Evolutionary conservation across 2,113 vertebrate species (phyloP).

Genomic region (Holacanthus passer): DNA sequence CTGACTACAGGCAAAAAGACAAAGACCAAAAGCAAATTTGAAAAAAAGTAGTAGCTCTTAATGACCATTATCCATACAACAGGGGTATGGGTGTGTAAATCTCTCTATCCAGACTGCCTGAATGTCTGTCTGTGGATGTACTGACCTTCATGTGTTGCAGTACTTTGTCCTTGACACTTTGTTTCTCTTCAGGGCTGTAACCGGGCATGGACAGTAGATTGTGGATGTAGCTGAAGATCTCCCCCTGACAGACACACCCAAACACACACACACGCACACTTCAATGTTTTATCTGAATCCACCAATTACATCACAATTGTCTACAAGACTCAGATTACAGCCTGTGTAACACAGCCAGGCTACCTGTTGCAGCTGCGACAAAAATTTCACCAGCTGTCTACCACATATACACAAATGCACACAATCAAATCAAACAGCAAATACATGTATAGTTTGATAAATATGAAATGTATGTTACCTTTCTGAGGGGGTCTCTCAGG

Average conservation of each 20-base stretch:
- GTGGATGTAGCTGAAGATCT: conserved; percentile 95
- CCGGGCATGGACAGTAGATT: conserved; percentile 95
- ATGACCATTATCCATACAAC: not conserved
- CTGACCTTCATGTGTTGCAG: conserved; percentile 90
- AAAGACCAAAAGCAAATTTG: not conserved
- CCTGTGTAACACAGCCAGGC: not conserved
- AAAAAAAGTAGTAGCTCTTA: not conserved
- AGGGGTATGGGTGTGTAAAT: not conserved
- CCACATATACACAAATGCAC: not conserved
- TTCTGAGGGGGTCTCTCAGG: conserved; percentile 92
- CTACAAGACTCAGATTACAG: not conserved
- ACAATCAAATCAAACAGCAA: not conserved
- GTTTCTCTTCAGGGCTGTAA: conserved; percentile 91
- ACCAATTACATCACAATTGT: too few relatives aligned
- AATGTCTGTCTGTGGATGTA: not conserved
- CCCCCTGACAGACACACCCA: conserved; percentile 83
- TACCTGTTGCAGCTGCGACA: not conserved
- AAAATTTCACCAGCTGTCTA: not conserved
- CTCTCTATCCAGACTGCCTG: not conserved
- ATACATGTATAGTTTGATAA: not conserved
- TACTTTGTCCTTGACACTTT: conserved; percentile 88
- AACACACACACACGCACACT: not conserved
- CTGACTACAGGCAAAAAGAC: not conserved
- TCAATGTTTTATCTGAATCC: too few relatives aligned
- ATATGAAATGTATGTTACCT: conserved; percentile 79